Evolutionary conservation across 2,797 vertebrate genomes (phyloP).

Genomic region (Chiloscyllium punctatum): DNA sequence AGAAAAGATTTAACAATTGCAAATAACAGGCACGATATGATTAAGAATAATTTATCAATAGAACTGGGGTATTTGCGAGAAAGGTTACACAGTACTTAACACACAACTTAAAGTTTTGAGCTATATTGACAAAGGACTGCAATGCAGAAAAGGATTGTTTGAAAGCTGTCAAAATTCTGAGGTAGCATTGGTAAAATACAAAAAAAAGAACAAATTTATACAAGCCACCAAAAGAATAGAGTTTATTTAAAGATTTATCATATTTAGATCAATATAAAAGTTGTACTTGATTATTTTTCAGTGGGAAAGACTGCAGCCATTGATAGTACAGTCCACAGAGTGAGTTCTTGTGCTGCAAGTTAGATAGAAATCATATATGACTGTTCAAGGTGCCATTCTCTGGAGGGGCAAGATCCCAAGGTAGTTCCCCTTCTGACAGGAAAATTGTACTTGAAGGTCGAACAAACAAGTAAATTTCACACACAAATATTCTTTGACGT

Average conservation of each 20-base stretch:
- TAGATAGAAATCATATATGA: not conserved
- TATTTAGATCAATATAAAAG: too few relatives aligned
- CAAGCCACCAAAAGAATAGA: not conserved
- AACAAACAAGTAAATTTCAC: not conserved
- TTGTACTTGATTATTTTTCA: too few relatives aligned
- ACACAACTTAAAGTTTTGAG: not conserved
- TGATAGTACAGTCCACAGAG: not conserved
- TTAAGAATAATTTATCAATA: not conserved
- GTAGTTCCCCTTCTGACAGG: too few relatives aligned
- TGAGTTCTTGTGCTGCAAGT: not conserved
- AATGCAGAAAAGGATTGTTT: not conserved
- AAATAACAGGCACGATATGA: not conserved
- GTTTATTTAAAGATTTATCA: too few relatives aligned
- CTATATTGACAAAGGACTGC: not conserved
- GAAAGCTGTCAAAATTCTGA: too few relatives aligned
- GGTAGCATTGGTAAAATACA: not conserved
- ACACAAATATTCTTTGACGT: not conserved
- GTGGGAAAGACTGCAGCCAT: not conserved
- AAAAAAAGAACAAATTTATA: not conserved
- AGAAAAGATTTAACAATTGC: too few relatives aligned
- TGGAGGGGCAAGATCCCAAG: not conserved
- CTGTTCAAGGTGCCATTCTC: not conserved
- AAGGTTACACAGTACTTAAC: not conserved
- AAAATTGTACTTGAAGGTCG: not conserved
- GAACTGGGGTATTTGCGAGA: not conserved